Base-by-base conservation (phyloP, 2,113 vertebrate genomes). In the Tapirus terrestris region DNA sequence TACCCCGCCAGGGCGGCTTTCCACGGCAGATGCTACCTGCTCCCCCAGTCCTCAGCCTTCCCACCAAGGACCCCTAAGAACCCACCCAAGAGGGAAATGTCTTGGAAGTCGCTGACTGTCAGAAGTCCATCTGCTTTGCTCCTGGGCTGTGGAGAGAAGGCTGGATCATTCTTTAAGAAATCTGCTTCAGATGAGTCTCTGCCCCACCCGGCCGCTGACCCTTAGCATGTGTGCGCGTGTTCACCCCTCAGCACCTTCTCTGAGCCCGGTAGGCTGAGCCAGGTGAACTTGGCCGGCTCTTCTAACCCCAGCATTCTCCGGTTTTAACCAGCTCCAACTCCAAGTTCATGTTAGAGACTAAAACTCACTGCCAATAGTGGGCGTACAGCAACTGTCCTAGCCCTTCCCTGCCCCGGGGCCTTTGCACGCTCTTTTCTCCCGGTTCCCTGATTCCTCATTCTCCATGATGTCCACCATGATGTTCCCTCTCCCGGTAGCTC, bases 141-240 rank as follows among this genome's bases (percentile, higher is more conserved):
- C 65, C 81, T 56, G 60, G 17, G 31, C 60, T 58, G 43, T 9
- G 27, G 56, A 16, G 39, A 29, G 27, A 60, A 0, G 3, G 29
- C 43, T 6, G 8, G 56, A 9, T 56, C 17, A 0, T 16, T 29
- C 65, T 51, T 75, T 14, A 27, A 23, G 75, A 76, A 70, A 33
- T 1, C 60, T 20, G 2, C 70, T 80, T 82, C 11, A 9, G 67
- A 18, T 3, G 73, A 29, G 14, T 23, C 60, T 93, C 60, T 2
- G 3, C 7, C 21, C 2, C 23, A 48, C 56, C 16, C 0, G 3
- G 45, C 48, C 0, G 1, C 39, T 29, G 51, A 29, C 48, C 51
- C 16, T 31, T 1, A 2, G 58, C 27, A 65, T 1, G 5, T 21
- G 16, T 13, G 21, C 18, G 9, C 1, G 2, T 23, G 36, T 7